Evolutionary conservation across 2,113 vertebrate species (phyloP).

Genomic region (Catharus bicknelli): DNA sequence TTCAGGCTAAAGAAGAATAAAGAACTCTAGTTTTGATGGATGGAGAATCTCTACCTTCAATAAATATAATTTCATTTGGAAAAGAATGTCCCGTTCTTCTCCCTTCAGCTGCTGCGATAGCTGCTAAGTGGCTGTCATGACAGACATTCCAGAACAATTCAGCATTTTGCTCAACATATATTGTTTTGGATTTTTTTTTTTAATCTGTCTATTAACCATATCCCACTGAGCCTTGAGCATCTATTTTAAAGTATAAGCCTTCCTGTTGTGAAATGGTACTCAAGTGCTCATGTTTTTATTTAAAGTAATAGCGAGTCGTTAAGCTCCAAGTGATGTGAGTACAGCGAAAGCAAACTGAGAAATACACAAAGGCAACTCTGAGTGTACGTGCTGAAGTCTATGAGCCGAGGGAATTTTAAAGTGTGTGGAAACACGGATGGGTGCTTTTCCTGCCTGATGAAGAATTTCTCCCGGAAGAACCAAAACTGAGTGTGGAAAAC

Average conservation of each 20-base stretch:
- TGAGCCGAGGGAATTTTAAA: neutral
- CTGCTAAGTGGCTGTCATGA: neutral
- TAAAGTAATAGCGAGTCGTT: neutral
- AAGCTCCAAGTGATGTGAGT: rapidly evolving
- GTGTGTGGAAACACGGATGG: neutral
- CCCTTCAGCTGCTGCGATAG: neutral
- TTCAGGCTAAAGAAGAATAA: neutral
- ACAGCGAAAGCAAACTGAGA: neutral
- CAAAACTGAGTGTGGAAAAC: rapidly evolving
- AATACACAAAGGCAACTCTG: neutral
- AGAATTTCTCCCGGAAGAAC: neutral
- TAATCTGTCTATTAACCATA: neutral
- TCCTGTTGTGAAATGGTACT: rapidly evolving
- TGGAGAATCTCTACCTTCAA: neutral
- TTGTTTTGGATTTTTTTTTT: neutral
- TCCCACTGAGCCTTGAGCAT: neutral
- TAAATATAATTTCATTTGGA: neutral
- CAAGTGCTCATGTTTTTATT: neutral
- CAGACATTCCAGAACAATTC: neutral
- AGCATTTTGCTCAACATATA: neutral
- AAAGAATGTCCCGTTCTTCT: neutral
- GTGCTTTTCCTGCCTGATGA: neutral
- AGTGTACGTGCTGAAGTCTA: neutral
- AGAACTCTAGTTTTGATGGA: neutral
- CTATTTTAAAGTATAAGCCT: rapidly evolving